These are phyloP conservation scores for Lepidochrysops patricia DNA, from an alignment of 2,888 invertebrate species.

Conservation along the genomic window DNA sequence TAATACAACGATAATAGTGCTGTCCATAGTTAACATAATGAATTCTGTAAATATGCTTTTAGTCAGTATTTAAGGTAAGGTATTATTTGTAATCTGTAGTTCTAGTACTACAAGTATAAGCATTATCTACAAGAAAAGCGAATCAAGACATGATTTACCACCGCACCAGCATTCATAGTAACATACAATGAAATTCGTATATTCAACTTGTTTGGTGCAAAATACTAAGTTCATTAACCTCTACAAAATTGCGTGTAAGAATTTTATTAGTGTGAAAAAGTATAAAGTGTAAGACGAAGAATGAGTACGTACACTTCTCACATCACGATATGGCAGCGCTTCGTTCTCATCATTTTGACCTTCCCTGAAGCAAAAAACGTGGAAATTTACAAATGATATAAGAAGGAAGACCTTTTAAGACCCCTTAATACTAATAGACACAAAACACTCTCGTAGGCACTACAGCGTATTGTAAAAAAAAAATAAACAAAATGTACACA, in stretches of 20 bases:
- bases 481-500: slow-evolving; percentile 24
- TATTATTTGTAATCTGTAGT: background rate
- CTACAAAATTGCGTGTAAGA: slow-evolving; percentile 17
- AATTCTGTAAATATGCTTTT: too few species aligned
- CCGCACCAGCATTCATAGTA: slow-evolving; percentile 8
- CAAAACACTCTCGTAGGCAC: too few species aligned
- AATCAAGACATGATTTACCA: background rate
- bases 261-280: background rate
- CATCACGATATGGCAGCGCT: slow-evolving; percentile 85
- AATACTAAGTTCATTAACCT: slow-evolving; percentile 11
- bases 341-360: slow-evolving; percentile 94
- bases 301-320: slow-evolving; percentile 85
- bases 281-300: slow-evolving; percentile 16
- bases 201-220: background rate
- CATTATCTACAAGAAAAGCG: slow-evolving; percentile 10
- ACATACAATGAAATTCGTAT: background rate
- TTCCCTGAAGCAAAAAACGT: slow-evolving; percentile 78
- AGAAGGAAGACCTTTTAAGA: too few species aligned
- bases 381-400: too few species aligned
- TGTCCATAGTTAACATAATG: too few species aligned
- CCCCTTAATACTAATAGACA: too few species aligned
- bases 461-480: too few species aligned
- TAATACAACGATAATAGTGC: too few species aligned
- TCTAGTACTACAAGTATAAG: slow-evolving; percentile 1
- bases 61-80: slow-evolving; percentile 6